Evolutionary conservation across 1,140 invertebrate genomes (phyloP).

Genomic region (Mya arenaria): DNA sequence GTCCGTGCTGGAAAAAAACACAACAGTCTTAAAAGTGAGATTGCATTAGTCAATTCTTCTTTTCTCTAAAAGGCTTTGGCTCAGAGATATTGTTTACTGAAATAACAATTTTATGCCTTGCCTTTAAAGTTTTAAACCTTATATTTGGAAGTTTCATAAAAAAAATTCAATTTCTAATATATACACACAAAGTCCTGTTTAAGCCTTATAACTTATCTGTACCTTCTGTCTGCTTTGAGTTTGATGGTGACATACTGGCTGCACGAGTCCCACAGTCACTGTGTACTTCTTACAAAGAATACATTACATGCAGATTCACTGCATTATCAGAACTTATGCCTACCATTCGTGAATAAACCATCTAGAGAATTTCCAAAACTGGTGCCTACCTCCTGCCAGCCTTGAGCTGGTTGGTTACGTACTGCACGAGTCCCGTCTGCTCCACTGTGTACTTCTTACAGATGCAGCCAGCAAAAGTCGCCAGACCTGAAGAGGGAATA

Average conservation of each 20-base stretch:
- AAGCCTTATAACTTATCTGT: no score
- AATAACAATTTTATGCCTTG: no score
- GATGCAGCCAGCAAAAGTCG: slow-evolving; percentile 96
- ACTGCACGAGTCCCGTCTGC: slow-evolving; percentile 96
- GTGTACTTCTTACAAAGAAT: slow-evolving; percentile 99
- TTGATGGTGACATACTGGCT: slow-evolving; percentile 99
- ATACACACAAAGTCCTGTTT: no score
- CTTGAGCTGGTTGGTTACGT: slow-evolving; percentile 98
- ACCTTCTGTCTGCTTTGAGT: slow-evolving; percentile 97
- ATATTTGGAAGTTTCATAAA: no score
- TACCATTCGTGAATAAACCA: not conserved
- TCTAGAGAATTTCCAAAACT: not conserved
- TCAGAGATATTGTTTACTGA: no score
- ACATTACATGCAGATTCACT: no score
- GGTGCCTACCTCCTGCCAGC: slow-evolving; percentile 92
- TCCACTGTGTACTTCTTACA: slow-evolving; percentile 99
- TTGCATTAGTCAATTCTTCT: no score
- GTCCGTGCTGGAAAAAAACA: slow-evolving; percentile 88
- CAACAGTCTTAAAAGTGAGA: no score
- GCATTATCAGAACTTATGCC: not conserved
- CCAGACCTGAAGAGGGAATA: slow-evolving; percentile 84
- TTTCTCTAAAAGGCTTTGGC: no score
- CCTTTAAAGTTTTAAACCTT: no score
- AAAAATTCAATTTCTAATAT: no score
- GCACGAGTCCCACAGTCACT: slow-evolving; percentile 96